Conservation (phyloP, 1,140 invertebrate genomes). For the Popillia japonica region DNA sequence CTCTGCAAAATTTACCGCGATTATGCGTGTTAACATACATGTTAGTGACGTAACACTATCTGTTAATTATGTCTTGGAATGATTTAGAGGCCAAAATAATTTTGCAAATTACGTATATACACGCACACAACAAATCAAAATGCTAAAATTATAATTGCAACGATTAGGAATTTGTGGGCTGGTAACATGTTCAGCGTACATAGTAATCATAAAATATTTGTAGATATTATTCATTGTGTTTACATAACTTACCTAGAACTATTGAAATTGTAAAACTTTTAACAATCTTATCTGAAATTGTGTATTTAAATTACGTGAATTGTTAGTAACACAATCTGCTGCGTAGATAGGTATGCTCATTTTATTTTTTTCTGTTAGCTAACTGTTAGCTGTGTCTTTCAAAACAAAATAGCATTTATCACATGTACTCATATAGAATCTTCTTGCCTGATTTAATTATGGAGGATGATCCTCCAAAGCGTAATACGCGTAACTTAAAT, state of each 20-base stretch:
- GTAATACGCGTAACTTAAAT: too few relatives aligned
- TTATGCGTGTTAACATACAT: neutral
- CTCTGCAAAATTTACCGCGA: neutral
- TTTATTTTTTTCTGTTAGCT: too few relatives aligned
- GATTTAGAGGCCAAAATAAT: neutral
- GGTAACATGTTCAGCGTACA: neutral
- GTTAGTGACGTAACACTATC: neutral
- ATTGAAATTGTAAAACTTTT: neutral
- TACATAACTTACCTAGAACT: neutral
- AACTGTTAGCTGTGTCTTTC: too few relatives aligned
- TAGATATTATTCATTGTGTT: neutral
- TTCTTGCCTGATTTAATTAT: too few relatives aligned
- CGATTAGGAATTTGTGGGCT: neutral
- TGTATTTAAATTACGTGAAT: neutral
- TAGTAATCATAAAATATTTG: neutral
- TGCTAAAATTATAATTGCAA: constrained; percentile 10
- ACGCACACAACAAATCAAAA: constrained; percentile 22
- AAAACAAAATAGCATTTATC: too few relatives aligned
- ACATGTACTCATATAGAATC: too few relatives aligned
- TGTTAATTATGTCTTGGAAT: neutral
- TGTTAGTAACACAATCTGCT: too few relatives aligned
- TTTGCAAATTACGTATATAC: neutral
- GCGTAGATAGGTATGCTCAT: too few relatives aligned
- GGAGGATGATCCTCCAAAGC: too few relatives aligned
- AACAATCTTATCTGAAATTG: neutral